Evolutionary conservation across 2,113 vertebrate species (phyloP), one percentile per base, ranked within the genome.

Genomic region (Phyllopteryx taeniolatus): DNA sequence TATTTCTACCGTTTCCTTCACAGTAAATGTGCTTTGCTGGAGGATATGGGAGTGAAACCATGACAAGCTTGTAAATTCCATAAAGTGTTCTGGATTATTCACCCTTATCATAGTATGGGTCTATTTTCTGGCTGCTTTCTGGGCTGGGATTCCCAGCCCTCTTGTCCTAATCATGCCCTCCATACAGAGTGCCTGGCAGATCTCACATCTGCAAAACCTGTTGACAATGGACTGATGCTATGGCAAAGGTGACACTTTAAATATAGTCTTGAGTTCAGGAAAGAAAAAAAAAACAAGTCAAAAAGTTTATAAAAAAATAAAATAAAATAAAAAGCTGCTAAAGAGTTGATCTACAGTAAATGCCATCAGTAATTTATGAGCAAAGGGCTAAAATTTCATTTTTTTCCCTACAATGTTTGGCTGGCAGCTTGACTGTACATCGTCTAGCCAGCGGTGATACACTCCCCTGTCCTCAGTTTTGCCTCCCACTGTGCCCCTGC

Each of bases 401-500:
- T 53, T 53, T 44, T 53, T 75, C 77, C 73, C 59, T 64, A 73
- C 56, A 72, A 69, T 20, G 47, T 79, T 79, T 54, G 73, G 19
- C 76, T 83, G 81, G 78, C 86, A 85, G 86, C 92, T 87, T 91
- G 87, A 93, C 89, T 89, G 78, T 76, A 75, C 82, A 73, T 83
- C 74, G 70, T 77, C 78, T 71, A 81, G 73, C 62, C 76, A 75
- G 72, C 72, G 73, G 82, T 79, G 90, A 90, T 92, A 90, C 89
- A 89, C 89, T 81, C 77, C 91, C 87, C 91, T 87, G 89, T 93
- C 91, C 90, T 92, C 68, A 75, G 74, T 79, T 84, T 91, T 90
- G 91, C 91, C 92, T 95, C 93, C 94, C 79, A 47, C 72, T 83
- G 82, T 94, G 92, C 92, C 93, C 93, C 90, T 92, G 90, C 90